Conservation (phyloP, 1,140 invertebrate genomes). For the Phenacoccus solenopsis region DNA sequence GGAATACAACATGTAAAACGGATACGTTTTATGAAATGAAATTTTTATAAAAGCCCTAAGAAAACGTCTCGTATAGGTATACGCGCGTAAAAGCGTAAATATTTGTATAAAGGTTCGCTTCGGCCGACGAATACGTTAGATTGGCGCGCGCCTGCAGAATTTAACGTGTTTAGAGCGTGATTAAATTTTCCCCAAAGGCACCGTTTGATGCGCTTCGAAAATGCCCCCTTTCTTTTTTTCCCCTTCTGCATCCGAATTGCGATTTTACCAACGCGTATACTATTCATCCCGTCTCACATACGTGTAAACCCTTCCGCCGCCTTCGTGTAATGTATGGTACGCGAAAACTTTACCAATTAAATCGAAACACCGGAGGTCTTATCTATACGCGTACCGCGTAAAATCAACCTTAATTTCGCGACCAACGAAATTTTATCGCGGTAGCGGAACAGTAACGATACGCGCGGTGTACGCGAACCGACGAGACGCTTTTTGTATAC, state of each 20-base stretch:
- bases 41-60: too few species aligned
- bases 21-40: too few species aligned
- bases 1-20: too few species aligned
- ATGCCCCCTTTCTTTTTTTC: neutral
- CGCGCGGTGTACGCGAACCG: too few species aligned
- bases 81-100: too few species aligned
- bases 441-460: too few species aligned
- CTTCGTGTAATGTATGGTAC: too few species aligned
- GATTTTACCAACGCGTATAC: neutral
- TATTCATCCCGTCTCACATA: neutral
- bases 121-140: too few species aligned
- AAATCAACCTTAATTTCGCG: neutral
- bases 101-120: too few species aligned
- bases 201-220: neutral
- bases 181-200: conserved; percentile 1
- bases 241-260: neutral
- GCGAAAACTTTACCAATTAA: conserved; percentile 3
- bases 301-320: neutral
- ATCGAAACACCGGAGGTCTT: neutral
- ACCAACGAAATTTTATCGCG: neutral
- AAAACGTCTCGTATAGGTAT: too few species aligned
- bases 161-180: neutral
- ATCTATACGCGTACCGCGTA: neutral
- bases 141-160: too few species aligned
- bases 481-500: too few species aligned